Percentiles rank a stretch among this genome's conserved stretches.
Conservation (phyloP, 1,140 invertebrate species). For the Drosophila yakuba region DNA sequence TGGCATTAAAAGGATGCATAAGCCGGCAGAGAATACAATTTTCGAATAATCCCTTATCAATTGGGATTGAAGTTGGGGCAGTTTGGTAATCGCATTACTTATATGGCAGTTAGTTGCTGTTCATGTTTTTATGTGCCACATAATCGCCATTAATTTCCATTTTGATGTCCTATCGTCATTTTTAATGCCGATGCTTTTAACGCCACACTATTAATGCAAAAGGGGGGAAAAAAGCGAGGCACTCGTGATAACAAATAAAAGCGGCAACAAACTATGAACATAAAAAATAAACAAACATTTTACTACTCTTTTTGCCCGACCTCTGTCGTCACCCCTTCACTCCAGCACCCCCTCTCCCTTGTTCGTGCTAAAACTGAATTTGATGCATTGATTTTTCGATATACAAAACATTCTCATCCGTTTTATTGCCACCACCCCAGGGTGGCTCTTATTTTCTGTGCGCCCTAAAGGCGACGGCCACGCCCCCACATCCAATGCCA, state of each 20-base stretch:
- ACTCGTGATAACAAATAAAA: slow-evolving; percentile 57
- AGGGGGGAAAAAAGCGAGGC: background rate
- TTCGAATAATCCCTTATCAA: slow-evolving; percentile 31
- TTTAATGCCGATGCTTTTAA: slow-evolving; percentile 76
- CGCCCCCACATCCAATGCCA: slow-evolving; percentile 39
- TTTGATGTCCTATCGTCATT: slow-evolving; percentile 61
- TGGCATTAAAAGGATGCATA: slow-evolving; percentile 14
- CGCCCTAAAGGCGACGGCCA: slow-evolving; percentile 3
- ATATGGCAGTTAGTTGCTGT: slow-evolving; percentile 47
- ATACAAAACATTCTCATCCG: slow-evolving; percentile 73
- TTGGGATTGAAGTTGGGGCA: slow-evolving; percentile 17
- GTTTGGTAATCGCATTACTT: slow-evolving; percentile 50
- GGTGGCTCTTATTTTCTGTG: background rate
- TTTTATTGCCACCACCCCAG: slow-evolving; percentile 48
- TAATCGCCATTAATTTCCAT: slow-evolving; percentile 59
- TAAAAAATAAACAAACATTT: slow-evolving; percentile 68
- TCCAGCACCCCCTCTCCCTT: background rate
- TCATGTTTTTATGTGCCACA: slow-evolving; percentile 52
- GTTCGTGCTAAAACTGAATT: slow-evolving; percentile 13
- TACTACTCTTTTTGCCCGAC: slow-evolving; percentile 58
- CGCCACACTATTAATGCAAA: slow-evolving; percentile 23
- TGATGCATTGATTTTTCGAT: slow-evolving; percentile 78
- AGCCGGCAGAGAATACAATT: slow-evolving; percentile 8
- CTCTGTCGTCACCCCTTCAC: slow-evolving; percentile 22
- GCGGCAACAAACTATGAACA: slow-evolving; percentile 73